Base-by-base conservation (phyloP, 1,140 invertebrate species). In the Drosophila tani region DNA sequence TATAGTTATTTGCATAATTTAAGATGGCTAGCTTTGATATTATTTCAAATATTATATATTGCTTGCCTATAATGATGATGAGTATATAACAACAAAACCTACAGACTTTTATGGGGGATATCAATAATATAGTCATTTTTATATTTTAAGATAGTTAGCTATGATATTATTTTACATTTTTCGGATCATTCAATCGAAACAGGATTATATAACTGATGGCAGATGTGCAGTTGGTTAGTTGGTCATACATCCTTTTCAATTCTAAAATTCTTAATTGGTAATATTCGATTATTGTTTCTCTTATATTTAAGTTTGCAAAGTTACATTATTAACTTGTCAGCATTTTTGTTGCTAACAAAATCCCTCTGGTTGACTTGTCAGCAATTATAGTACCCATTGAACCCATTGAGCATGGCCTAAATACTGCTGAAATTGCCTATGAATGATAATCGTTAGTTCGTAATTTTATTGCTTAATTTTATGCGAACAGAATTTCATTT, bases 11-110 rank as follows among this genome's bases (percentile, higher is more conserved):
- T 19, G 14, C 27, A 51, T 41, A 11, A 68, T 69, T 53, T n/a
- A 66, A 66, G 66, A 67, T 69, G 63, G 11, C 21, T 46, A 0
- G 11, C 8, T 9, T 53, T 53, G 67, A 69, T 67, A 69, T 15
- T 53, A 32, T 46, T 63, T 27, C n/a, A 19, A 64, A 63, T 38
- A 12, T 21, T n/a, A 38, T 24, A 2, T n/a, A 40, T 24, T 24
- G 24, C 5, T 35, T n/a, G 15, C 12, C 19, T 3, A 24, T 24
- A 24, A 24, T 24, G 21, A 24, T 24, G 21, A 24, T 24, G 21
- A 24, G 21, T 24, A 2, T 8, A 40, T n/a, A 17, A 15, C n/a
- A 40, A 15, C 32, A 27, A 11, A 46, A 46, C 14, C 19, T 9
- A 35, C 19, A 17, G 15, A n/a, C 12, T 27, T n/a, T 27, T 58